These are phyloP conservation scores for Spheniscus humboldti DNA, from an alignment of 2,797 vertebrate genomes.

Conservation along the genomic window DNA sequence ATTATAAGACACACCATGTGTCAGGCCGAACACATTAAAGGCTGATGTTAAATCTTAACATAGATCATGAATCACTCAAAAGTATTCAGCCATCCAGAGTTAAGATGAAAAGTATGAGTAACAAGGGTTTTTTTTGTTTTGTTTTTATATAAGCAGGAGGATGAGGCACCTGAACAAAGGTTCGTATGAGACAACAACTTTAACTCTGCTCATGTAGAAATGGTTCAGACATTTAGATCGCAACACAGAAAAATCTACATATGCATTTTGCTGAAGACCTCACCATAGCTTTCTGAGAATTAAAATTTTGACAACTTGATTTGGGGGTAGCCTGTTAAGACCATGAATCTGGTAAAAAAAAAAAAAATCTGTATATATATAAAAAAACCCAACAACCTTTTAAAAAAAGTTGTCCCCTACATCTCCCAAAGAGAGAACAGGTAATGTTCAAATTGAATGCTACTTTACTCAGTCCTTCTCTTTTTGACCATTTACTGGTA, in stretches of 20 bases:
- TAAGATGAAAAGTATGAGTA: conserved; percentile 43
- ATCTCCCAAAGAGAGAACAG: neutral
- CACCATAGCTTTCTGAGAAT: neutral
- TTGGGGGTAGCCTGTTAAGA: neutral
- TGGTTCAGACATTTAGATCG: neutral
- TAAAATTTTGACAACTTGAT: neutral
- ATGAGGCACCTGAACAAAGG: conserved; percentile 45
- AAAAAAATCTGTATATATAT: neutral
- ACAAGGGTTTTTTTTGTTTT: neutral
- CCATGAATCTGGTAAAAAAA: neutral
- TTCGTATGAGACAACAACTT: neutral
- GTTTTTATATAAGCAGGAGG: conserved; percentile 18
- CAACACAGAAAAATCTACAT: neutral
- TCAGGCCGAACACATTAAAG: neutral
- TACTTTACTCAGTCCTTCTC: neutral
- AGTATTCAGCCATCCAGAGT: neutral
- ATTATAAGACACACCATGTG: neutral
- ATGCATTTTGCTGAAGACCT: neutral
- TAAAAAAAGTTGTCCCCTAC: neutral
- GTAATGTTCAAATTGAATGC: conserved; percentile 9
- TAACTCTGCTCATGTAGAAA: neutral
- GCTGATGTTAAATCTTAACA: neutral
- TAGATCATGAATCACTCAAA: conserved; percentile 40
- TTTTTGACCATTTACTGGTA: conserved; percentile 23
- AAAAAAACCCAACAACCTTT: neutral